phyloP scores from a whole-genome alignment of 2,888 invertebrate genomes.

The Horisme vitalbata region DNA sequence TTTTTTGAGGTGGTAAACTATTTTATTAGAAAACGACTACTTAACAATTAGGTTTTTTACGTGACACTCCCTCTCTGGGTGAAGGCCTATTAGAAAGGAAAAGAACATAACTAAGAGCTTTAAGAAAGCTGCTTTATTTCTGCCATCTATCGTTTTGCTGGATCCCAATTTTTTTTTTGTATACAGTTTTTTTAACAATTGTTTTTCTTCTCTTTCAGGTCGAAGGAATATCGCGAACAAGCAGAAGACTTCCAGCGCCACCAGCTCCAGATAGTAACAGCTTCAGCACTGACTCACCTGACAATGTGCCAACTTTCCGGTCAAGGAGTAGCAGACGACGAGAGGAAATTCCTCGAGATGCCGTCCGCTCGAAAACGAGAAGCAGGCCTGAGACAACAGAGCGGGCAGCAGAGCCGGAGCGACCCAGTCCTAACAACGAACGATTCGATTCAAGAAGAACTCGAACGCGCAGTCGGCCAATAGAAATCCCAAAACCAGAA shows the following conservation, averaged over 20 bases:
- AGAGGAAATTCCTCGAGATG: conserved; percentile 54
- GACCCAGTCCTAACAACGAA: conserved; percentile 55
- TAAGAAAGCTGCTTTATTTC: no score
- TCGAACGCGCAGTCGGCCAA: conserved; percentile 60
- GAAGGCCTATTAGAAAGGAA: no score
- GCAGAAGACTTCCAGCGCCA: conserved; percentile 56
- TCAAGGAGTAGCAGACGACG: conserved; percentile 57
- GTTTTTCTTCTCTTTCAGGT: conserved; percentile 51
- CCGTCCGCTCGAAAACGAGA: conserved; percentile 53
- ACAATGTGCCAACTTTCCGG: conserved; percentile 54
- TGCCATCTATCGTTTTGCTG: no score
- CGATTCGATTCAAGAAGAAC: conserved; percentile 69
- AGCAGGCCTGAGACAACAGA: conserved; percentile 43
- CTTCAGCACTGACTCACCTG: conserved; percentile 45
- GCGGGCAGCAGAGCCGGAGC: conserved; percentile 40
- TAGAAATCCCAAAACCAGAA: conserved; percentile 44
- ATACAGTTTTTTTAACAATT: neutral
- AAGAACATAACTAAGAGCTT: no score
- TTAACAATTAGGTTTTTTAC: no score
- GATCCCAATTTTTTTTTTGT: no score
- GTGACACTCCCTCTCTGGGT: no score
- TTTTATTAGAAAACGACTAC: no score
- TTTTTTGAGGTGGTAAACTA: no score
- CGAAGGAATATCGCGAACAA: conserved; percentile 55
- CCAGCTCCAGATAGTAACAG: conserved; percentile 46